Evolutionary conservation across 2,797 vertebrate genomes (phyloP), one percentile per base, ranked within the genome.

Genomic region (Acanthurus leucopareius): DNA sequence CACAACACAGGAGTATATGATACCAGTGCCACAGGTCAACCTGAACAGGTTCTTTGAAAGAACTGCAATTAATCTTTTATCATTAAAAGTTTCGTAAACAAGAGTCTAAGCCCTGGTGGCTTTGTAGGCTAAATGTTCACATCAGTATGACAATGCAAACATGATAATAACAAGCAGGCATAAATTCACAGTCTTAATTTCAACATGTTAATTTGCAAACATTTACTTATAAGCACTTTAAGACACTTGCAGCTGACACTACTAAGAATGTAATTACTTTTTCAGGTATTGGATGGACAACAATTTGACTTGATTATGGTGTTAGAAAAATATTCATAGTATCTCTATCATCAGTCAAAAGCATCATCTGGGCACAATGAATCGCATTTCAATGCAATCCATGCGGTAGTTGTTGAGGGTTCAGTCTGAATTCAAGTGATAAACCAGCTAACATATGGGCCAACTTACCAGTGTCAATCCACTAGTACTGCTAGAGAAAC

Each of bases 1-100:
- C 45, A 17, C 61, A 81, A 48, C 58, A 17, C 45, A 28, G 16
- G 63, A 83, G 58, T 25, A 8, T 25, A 51, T 75, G 70, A 86
- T 64, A 47, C 69, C 19, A 54, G 58, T 57, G 38, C 44, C 45
- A 63, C 63, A 75, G 59, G 58, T 38, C 49, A 58, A 66, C 49
- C 45, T 59, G 13, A 69, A 62, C 2, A 57, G 42, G 7, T 11
- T 57, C 38, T 17, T 22, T 53, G 20, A 75, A 68, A 63, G 28
- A 64, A 16, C 35, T 53, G 10, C 28, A 73, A 64, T 38, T 38
- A 45, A 51, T 47, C 32, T 35, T 35, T 35, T 72, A 35, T 54
- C 48, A 49, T 42, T 38, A 63, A 69, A 48, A 28, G 19, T 48
- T 71, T 25, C 14, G 15, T 47, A 25, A 74, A 57, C 5, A 44